A percentile compares a stretch with the other conserved stretches of the same genome.
Evolutionary conservation across 2,888 invertebrate species (phyloP).

Genomic region (Stenchaetothrips biformis): DNA sequence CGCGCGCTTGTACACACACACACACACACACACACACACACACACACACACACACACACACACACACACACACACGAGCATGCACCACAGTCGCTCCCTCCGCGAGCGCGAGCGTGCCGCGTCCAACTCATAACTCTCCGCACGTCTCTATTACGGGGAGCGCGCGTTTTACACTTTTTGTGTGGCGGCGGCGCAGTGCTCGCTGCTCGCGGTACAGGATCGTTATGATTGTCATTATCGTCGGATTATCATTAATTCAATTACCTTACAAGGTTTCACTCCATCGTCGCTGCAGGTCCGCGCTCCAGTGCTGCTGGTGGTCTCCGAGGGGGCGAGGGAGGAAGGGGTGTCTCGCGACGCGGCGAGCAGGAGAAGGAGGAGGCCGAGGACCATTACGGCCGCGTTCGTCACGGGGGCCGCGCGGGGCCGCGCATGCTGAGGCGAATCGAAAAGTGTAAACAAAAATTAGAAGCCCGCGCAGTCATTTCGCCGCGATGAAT

Average conservation of each 20-base stretch:
- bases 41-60: neutral
- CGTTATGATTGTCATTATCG: neutral
- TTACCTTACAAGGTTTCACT: neutral
- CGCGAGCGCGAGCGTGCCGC: slow-evolving; percentile 10
- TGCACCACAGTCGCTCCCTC: neutral
- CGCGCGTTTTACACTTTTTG: slow-evolving; percentile 13
- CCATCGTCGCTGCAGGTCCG: neutral
- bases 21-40: neutral
- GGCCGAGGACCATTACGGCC: neutral
- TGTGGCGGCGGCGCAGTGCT: neutral
- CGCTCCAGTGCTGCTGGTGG: neutral
- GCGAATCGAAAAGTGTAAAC: slow-evolving; percentile 17
- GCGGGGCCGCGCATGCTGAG: neutral
- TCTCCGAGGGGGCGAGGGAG: neutral
- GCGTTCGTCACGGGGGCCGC: neutral
- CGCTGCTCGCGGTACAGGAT: neutral
- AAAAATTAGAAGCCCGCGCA: slow-evolving; percentile 4
- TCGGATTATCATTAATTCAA: neutral
- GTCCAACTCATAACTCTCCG: neutral
- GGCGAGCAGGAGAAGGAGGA: neutral
- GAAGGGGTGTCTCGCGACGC: neutral
- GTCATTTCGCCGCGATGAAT: neutral
- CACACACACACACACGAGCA: neutral
- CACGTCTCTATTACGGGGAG: slow-evolving; percentile 9
- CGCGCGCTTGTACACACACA: neutral